Percentiles rank a stretch among this genome's conserved stretches.
These are phyloP conservation scores for Rotaria magnacalcarata DNA, from an alignment of 2,888 invertebrate species.

Conservation along the genomic window DNA sequence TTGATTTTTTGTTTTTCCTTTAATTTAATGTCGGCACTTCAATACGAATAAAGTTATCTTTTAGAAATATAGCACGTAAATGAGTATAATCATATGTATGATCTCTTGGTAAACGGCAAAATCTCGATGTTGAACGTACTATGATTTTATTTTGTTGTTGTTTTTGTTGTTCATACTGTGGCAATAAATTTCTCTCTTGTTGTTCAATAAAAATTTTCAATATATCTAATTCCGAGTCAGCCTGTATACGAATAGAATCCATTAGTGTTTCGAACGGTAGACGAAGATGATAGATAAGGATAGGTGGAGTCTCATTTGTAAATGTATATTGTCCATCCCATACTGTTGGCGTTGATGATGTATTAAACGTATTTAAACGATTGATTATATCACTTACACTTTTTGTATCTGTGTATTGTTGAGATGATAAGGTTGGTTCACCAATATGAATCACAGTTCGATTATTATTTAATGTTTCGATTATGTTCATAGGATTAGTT, in stretches of 20 bases:
- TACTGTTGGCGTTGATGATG: not conserved
- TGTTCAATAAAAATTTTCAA: conserved; percentile 36
- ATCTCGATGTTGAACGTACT: conserved; percentile 3
- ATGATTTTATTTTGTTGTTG: conserved; percentile 1
- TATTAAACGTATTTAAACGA: conserved; percentile 14
- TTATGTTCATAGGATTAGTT: not conserved
- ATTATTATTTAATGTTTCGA: conserved; percentile 13
- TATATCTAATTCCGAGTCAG: not conserved
- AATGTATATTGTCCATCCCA: conserved; percentile 9
- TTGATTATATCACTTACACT: conserved; percentile 31
- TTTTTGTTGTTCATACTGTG: not conserved
- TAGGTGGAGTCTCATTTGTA: not conserved
- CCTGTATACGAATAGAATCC: not conserved
- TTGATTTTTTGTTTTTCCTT: not conserved
- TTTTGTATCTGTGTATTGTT: not conserved
- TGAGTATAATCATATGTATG: not conserved
- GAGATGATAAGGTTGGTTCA: not conserved
- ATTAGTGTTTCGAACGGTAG: conserved; percentile 9
- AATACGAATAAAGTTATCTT: conserved; percentile 29
- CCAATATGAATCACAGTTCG: conserved; percentile 3
- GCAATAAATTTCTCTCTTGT: conserved; percentile 24
- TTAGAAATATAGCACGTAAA: not conserved
- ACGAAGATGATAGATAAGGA: not conserved
- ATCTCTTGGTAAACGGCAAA: conserved; percentile 11
- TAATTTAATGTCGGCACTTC: conserved; percentile 12